Conservation (phyloP, 1,140 invertebrate species). For the Bradysia coprophila region DNA sequence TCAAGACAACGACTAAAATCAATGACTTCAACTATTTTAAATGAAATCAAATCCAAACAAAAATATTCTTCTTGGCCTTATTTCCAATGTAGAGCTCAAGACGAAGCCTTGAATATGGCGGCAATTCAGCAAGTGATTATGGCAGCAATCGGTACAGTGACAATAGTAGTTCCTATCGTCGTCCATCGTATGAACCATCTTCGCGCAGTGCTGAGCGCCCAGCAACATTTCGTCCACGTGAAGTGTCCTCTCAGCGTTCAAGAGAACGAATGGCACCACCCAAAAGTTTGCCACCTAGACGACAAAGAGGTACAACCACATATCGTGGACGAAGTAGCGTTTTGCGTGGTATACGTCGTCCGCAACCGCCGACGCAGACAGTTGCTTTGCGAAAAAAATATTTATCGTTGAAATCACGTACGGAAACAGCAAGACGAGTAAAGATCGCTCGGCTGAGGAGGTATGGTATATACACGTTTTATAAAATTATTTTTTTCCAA, state of each 20-base stretch:
- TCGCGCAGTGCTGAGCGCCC: neutral
- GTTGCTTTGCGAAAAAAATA: neutral
- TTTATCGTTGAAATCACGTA: neutral
- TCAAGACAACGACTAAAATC: neutral
- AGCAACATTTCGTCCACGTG: neutral
- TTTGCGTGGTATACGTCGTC: neutral
- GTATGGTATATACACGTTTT: neutral
- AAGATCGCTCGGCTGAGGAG: neutral
- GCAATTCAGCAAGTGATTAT: neutral
- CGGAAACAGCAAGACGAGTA: neutral
- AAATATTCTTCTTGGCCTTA: neutral
- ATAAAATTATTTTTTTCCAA: neutral
- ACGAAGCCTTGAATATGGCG: neutral
- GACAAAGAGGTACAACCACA: neutral
- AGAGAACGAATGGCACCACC: neutral
- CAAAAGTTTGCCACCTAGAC: neutral
- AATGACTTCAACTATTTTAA: neutral
- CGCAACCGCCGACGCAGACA: neutral
- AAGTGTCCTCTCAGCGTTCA: neutral
- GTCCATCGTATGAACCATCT: neutral
- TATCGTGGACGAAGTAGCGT: neutral
- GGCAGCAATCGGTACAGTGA: neutral
- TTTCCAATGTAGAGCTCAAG: neutral
- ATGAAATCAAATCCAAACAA: neutral
- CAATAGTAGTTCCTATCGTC: neutral